Evolutionary conservation across 2,797 vertebrate genomes (phyloP).

Genomic region (Falco cherrug): DNA sequence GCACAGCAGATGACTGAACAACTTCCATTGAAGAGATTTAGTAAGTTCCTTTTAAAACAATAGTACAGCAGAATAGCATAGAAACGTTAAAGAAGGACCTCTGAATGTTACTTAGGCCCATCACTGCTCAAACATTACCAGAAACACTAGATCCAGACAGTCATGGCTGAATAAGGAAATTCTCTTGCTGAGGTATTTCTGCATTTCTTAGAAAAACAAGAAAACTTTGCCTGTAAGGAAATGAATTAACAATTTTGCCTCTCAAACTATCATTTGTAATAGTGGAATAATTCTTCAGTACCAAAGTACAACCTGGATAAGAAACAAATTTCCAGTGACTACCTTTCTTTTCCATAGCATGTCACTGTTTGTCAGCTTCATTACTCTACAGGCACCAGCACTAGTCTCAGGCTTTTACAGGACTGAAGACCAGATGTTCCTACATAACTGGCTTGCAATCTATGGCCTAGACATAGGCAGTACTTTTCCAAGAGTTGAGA

Average conservation of each 20-base stretch:
- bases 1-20: background rate
- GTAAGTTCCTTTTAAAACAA: background rate
- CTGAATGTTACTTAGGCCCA: background rate
- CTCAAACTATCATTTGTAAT: background rate
- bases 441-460: background rate
- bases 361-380: background rate
- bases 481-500: background rate
- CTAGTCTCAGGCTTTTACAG: background rate
- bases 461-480: background rate
- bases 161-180: background rate
- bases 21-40: background rate
- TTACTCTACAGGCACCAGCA: background rate
- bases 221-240: background rate
- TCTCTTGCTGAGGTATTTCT: background rate
- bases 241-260: background rate
- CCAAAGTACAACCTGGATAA: background rate
- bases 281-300: background rate
- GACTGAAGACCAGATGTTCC: background rate
- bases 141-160: background rate
- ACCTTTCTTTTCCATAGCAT: background rate
- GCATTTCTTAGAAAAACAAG: background rate
- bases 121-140: background rate
- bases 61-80: background rate
- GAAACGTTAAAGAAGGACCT: background rate
- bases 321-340: background rate